Base-by-base conservation (phyloP, 2,113 vertebrate species). In the Nestor notabilis region DNA sequence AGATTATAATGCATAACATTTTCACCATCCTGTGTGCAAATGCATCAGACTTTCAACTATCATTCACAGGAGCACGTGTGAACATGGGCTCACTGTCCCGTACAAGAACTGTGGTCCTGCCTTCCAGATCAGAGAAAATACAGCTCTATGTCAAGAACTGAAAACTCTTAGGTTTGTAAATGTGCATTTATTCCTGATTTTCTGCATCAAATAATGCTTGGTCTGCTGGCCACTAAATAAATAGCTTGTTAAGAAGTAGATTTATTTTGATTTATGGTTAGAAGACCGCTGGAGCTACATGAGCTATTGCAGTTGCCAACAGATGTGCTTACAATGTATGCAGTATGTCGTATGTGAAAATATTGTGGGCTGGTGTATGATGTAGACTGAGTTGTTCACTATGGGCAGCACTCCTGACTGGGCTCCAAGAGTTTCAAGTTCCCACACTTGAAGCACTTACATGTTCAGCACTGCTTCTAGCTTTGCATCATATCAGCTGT, bases 401-500 rank as follows among this genome's bases (percentile, higher is more conserved):
- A 4, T 37, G 23, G 28, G 18, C 21, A 75, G 11, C 1, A 1
- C 16, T 93, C 43, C 52, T 85, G 39, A 46, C 18, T 43, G 13
- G 17, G 17, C 13, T 85, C 17, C 46, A 52, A 47, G 43, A n/a
- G 13, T 33, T 82, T 85, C 13, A 35, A 35, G 56, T 72, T 2
- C 20, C 33, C 2, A 1, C 18, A 11, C 31, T 70, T 79, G 24
- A n/a, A 78, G n/a, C 2, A 1, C 24, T 75, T 28, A 24, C 43
- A 53, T 0, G 0, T 27, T 84, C 44, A 64, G 18, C 16, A 21
- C 2, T 29, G 15, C 15, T 10, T 17, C 28, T 11, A 82, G n/a
- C 47, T 70, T 60, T 31, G 14, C 13, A 15, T 52, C 0, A 0
- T 1, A 0, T 41, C 83, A 71, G n/a, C 21, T 85, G 28, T 68